These are phyloP conservation scores for Seriola quinqueradiata DNA, from an alignment of 2,113 vertebrate genomes.

Conservation along the genomic window DNA sequence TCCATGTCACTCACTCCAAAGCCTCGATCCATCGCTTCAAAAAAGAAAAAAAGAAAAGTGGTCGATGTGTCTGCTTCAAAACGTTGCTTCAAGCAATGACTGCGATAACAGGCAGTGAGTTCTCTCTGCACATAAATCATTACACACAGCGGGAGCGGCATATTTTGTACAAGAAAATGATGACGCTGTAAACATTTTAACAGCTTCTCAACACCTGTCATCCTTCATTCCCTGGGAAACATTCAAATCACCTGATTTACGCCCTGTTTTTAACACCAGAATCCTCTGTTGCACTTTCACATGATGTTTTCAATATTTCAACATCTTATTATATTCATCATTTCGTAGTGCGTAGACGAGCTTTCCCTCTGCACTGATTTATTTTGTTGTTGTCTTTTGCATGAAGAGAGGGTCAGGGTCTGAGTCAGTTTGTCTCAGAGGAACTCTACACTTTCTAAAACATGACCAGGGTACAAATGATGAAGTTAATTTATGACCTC, in stretches of 20 bases:
- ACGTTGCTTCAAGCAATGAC: background rate
- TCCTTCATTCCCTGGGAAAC: slow-evolving; percentile 15
- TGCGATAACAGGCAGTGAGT: slow-evolving; percentile 1
- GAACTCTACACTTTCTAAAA: slow-evolving; percentile 1
- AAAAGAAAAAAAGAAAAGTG: background rate
- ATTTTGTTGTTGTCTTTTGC: background rate
- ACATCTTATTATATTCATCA: background rate
- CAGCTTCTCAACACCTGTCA: slow-evolving; percentile 13
- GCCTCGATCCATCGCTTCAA: background rate
- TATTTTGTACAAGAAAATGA: slow-evolving; percentile 19
- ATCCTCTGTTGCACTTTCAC: background rate
- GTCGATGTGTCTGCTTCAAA: slow-evolving; percentile 6
- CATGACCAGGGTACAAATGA: slow-evolving; percentile 1
- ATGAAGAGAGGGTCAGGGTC: background rate
- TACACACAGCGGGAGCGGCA: background rate
- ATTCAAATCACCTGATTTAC: slow-evolving; percentile 26
- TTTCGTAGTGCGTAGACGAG: background rate
- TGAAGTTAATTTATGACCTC: background rate
- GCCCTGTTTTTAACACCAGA: background rate
- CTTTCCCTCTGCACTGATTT: background rate
- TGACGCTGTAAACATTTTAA: slow-evolving; percentile 34
- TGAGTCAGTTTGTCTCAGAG: background rate
- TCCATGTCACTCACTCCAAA: slow-evolving; percentile 10
- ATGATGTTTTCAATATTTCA: background rate
- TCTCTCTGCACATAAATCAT: slow-evolving; percentile 30